Conservation (phyloP, 2,113 vertebrate genomes). For the Genyomyrus donnyi region DNA sequence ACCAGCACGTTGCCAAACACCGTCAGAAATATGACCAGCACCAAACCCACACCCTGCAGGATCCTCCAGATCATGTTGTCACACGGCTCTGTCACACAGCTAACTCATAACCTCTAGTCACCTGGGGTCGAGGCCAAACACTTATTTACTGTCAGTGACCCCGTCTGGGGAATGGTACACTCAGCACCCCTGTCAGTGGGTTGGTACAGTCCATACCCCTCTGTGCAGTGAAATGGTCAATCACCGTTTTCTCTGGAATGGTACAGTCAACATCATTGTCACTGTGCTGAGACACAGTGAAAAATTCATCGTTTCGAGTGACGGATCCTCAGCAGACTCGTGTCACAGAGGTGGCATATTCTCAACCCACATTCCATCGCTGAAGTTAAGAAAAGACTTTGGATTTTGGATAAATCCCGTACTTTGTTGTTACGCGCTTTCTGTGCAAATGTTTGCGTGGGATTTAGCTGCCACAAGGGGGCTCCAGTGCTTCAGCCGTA, state of each 20-base stretch:
- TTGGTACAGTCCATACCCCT: neutral
- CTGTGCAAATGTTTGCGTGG: neutral
- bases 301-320: neutral
- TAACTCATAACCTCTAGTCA: neutral
- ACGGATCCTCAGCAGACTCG: neutral
- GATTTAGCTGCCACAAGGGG: neutral
- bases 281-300: neutral
- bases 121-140: neutral
- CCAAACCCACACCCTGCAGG: conserved; percentile 58
- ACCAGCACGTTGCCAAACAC: conserved; percentile 82
- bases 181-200: neutral
- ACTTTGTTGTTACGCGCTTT: neutral
- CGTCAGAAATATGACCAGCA: conserved; percentile 70
- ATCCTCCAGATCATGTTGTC: conserved; percentile 47
- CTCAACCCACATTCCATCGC: neutral
- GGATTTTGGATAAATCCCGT: neutral
- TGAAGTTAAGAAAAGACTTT: neutral
- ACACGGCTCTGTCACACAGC: neutral
- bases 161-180: neutral
- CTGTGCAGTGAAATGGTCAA: neutral
- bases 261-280: neutral
- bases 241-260: neutral
- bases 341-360: neutral
- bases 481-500: neutral
- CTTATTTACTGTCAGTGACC: neutral